Conservation (phyloP, 2,888 invertebrate species). For the Criorhina ranunculi region DNA sequence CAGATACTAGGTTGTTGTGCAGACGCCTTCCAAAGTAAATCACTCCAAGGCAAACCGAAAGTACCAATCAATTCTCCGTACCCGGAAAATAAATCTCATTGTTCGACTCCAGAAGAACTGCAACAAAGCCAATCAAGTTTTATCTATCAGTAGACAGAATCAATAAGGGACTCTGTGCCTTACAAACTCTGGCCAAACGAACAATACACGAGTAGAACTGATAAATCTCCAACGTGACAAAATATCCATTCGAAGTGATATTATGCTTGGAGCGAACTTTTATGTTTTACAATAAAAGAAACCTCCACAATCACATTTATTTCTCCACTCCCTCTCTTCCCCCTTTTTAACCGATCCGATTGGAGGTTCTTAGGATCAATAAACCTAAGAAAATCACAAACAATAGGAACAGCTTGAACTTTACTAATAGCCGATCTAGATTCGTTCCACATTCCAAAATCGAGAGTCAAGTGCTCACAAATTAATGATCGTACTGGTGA, state of each 20-base stretch:
- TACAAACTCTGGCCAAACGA: slow-evolving; percentile 10
- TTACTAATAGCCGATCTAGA: slow-evolving; percentile 40
- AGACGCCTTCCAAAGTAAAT: slow-evolving; percentile 13
- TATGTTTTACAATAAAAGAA: slow-evolving; percentile 26
- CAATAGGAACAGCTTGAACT: slow-evolving; percentile 30
- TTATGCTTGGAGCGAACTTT: slow-evolving; percentile 21
- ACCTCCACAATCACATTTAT: too few species aligned
- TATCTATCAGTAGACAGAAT: slow-evolving; percentile 55
- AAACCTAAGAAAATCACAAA: slow-evolving; percentile 19
- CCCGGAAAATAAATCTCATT: slow-evolving; percentile 29
- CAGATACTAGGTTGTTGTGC: background rate
- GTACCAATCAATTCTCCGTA: slow-evolving; percentile 46
- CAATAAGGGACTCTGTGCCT: slow-evolving; percentile 44
- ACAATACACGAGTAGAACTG: slow-evolving; percentile 62
- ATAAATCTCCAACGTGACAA: slow-evolving; percentile 63
- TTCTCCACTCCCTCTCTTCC: too few species aligned
- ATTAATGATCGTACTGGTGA: slow-evolving; percentile 42
- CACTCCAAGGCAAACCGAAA: slow-evolving; percentile 50
- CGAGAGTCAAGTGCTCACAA: slow-evolving; percentile 20
- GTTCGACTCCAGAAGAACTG: slow-evolving; percentile 24
- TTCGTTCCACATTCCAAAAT: slow-evolving; percentile 46
- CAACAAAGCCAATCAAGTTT: slow-evolving; percentile 60
- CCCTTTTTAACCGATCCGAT: slow-evolving; percentile 21
- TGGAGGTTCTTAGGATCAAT: slow-evolving; percentile 43
- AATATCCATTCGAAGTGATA: slow-evolving; percentile 34